A percentile compares a stretch with the other conserved stretches of the same genome.
Conservation (phyloP, 37 sponge, comb jelly and placozoan species). For the Hexactinellida sp. region DNA sequence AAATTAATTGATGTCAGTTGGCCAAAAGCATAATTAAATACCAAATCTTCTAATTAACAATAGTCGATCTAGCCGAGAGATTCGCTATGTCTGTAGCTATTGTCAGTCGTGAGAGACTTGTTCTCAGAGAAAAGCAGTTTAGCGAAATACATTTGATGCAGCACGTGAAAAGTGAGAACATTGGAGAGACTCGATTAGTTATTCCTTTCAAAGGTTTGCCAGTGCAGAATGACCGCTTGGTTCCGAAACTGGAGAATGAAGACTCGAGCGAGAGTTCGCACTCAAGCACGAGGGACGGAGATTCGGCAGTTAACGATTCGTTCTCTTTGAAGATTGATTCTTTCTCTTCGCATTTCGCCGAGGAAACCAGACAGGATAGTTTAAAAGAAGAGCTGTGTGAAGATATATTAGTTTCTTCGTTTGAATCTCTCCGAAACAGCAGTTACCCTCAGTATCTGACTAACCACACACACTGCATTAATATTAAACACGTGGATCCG, state of each 20-base stretch:
- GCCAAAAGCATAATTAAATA: neutral
- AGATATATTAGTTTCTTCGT: too few species aligned
- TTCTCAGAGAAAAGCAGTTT: neutral
- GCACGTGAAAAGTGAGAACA: neutral
- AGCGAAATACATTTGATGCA: neutral
- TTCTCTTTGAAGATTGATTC: constrained; percentile 2
- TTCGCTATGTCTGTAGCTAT: neutral
- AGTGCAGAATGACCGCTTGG: neutral
- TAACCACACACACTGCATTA: neutral
- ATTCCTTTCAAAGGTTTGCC: neutral
- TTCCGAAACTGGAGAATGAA: neutral
- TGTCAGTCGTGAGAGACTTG: neutral
- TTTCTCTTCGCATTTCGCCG: neutral
- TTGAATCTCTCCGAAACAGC: neutral
- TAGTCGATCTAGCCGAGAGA: too few species aligned
- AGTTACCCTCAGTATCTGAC: neutral
- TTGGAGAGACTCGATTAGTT: neutral
- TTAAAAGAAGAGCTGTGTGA: too few species aligned
- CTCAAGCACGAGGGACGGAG: neutral
- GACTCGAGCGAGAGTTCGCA: neutral
- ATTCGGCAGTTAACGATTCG: neutral
- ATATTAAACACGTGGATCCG: neutral
- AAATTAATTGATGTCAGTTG: too few species aligned
- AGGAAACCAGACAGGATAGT: neutral
- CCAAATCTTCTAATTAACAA: neutral